Percentiles rank a stretch among this genome's conserved stretches.
Evolutionary conservation across 2,797 vertebrate species (phyloP).

Genomic region (Nannoperca obscura): DNA sequence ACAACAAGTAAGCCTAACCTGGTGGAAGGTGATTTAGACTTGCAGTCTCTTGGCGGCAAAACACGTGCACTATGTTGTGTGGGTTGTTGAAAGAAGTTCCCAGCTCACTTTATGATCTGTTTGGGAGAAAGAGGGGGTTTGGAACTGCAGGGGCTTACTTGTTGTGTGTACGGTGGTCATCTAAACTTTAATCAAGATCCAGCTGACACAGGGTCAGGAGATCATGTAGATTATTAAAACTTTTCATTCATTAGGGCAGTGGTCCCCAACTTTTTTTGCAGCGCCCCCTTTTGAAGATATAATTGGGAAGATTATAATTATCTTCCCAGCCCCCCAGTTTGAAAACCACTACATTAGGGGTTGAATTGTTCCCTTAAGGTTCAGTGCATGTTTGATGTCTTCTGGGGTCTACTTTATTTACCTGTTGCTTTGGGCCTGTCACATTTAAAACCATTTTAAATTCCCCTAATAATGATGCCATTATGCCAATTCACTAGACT

Average conservation of each 20-base stretch:
- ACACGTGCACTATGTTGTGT: constrained; percentile 37
- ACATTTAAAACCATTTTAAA: constrained; percentile 42
- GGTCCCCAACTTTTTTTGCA: too few species aligned
- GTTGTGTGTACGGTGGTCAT: constrained; percentile 42
- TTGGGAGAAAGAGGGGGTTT: constrained; percentile 23
- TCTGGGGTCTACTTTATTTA: constrained; percentile 66
- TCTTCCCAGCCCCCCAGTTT: too few species aligned
- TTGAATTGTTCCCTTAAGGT: constrained; percentile 56
- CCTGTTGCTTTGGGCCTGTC: constrained; percentile 48
- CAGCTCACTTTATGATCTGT: constrained; percentile 54
- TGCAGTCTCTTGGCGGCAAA: constrained; percentile 43
- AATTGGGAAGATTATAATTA: too few species aligned
- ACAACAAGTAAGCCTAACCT: constrained; percentile 42
- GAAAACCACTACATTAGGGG: constrained; percentile 17
- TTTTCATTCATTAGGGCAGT: constrained; percentile 37
- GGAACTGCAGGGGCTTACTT: constrained; percentile 33
- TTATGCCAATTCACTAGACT: constrained; percentile 47
- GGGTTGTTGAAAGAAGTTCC: constrained; percentile 52
- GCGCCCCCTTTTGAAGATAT: too few species aligned
- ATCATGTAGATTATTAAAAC: constrained; percentile 70
- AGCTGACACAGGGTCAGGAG: constrained; percentile 59
- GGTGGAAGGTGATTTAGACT: constrained; percentile 41
- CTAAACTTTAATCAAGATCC: constrained; percentile 67
- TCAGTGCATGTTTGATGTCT: constrained; percentile 58
- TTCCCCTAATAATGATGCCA: constrained; percentile 34